phyloP scores from a whole-genome alignment of 1,140 invertebrate genomes.

The Meteorus sp. region DNA sequence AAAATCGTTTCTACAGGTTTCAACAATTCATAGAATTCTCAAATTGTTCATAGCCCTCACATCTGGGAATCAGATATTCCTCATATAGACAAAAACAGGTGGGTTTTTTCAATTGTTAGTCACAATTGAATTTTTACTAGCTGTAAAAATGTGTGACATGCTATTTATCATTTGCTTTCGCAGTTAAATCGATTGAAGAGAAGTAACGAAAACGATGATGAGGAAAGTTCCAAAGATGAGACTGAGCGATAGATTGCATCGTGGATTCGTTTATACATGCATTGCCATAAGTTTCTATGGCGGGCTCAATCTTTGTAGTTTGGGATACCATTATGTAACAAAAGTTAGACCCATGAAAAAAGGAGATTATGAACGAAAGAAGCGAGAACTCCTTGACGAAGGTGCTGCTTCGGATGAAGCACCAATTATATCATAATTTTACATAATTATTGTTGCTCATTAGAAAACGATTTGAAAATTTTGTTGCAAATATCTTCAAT shows the following conservation, averaged over 20 bases:
- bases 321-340: conserved; percentile 32
- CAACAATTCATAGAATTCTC: too few species aligned
- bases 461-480: too few species aligned
- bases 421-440: background rate
- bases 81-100: too few species aligned
- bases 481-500: too few species aligned
- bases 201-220: conserved; percentile 3
- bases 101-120: too few species aligned
- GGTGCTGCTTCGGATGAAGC: conserved; percentile 25
- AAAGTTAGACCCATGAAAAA: conserved; percentile 34
- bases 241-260: conserved; percentile 39
- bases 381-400: conserved; percentile 41
- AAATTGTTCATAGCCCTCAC: too few species aligned
- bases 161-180: background rate
- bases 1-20: too few species aligned
- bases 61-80: too few species aligned
- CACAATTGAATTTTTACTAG: too few species aligned
- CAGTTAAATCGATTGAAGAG: background rate
- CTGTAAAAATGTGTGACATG: too few species aligned
- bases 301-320: background rate
- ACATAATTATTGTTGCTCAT: too few species aligned
- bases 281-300: conserved; percentile 28
- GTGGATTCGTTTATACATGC: conserved; percentile 32
- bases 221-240: conserved; percentile 8
- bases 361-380: conserved; percentile 8